phyloP scores from a whole-genome alignment of 2,113 vertebrate genomes.

The Eudyptes chrysolophus region DNA sequence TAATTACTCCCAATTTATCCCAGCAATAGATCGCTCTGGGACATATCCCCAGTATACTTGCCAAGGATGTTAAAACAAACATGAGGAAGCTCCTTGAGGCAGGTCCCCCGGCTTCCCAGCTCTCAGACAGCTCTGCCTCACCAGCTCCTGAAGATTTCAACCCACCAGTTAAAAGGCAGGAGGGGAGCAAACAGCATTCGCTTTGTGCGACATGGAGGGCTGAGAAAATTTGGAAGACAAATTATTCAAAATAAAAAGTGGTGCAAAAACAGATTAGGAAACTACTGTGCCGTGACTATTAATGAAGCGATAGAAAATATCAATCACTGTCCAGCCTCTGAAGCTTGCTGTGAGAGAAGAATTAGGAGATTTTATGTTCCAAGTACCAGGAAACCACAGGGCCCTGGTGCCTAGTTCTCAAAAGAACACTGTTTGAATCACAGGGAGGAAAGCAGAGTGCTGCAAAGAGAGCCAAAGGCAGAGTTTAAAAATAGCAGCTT shows the following conservation, averaged over 20 bases:
- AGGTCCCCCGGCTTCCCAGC: background rate
- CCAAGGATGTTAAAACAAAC: background rate
- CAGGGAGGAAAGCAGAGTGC: background rate
- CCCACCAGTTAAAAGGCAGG: background rate
- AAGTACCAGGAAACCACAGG: slow-evolving; percentile 47
- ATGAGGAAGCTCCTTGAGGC: background rate
- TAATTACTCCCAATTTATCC: background rate
- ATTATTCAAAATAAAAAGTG: slow-evolving; percentile 14
- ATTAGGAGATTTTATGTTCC: slow-evolving; percentile 54
- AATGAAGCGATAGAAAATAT: slow-evolving; percentile 48
- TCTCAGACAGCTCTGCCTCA: background rate
- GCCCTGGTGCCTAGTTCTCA: slow-evolving; percentile 43
- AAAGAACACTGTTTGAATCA: slow-evolving; percentile 46
- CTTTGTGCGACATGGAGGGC: slow-evolving; percentile 13
- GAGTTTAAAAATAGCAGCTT: slow-evolving; percentile 65
- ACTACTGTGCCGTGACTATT: slow-evolving; percentile 28
- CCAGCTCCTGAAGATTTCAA: background rate
- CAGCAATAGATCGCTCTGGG: background rate
- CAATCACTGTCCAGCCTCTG: slow-evolving; percentile 33
- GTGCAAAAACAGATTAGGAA: slow-evolving; percentile 43
- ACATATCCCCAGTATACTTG: background rate
- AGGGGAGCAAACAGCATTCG: background rate
- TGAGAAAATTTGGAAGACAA: slow-evolving; percentile 6
- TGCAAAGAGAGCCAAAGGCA: slow-evolving; percentile 15
- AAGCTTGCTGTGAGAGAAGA: slow-evolving; percentile 42